Conservation (phyloP, 2,888 invertebrate genomes). For the Lasioglossum calceatum region DNA sequence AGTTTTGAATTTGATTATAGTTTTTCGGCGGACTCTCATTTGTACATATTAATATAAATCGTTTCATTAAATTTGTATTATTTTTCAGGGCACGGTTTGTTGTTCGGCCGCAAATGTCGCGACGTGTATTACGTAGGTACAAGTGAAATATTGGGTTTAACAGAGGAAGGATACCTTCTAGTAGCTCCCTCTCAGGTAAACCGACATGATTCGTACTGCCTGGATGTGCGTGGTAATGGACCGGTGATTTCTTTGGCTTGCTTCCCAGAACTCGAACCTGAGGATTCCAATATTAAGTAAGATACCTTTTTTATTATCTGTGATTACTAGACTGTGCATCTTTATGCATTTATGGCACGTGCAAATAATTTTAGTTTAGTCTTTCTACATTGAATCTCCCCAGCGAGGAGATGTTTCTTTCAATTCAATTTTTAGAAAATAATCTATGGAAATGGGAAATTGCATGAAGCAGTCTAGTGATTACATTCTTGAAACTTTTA, state of each 20-base stretch:
- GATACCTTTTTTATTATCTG: background rate
- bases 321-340: background rate
- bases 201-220: constrained; percentile 76
- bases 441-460: too few relatives aligned
- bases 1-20: too few relatives aligned
- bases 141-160: constrained; percentile 73
- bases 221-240: constrained; percentile 74
- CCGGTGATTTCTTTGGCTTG: constrained; percentile 65
- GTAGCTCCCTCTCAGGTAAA: constrained; percentile 44
- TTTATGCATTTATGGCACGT: too few relatives aligned
- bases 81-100: constrained; percentile 76
- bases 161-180: constrained; percentile 72
- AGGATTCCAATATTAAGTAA: background rate
- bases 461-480: too few relatives aligned
- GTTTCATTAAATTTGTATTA: background rate
- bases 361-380: too few relatives aligned
- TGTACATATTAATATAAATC: background rate
- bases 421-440: background rate
- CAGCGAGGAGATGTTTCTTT: background rate
- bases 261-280: constrained; percentile 67
- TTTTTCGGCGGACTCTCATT: too few relatives aligned
- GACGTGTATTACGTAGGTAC: constrained; percentile 58
- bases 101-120: constrained; percentile 72
- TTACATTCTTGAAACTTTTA: too few relatives aligned
- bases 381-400: background rate